Base-by-base conservation (phyloP, 2,888 invertebrate species). In the Sesia apiformis region DNA sequence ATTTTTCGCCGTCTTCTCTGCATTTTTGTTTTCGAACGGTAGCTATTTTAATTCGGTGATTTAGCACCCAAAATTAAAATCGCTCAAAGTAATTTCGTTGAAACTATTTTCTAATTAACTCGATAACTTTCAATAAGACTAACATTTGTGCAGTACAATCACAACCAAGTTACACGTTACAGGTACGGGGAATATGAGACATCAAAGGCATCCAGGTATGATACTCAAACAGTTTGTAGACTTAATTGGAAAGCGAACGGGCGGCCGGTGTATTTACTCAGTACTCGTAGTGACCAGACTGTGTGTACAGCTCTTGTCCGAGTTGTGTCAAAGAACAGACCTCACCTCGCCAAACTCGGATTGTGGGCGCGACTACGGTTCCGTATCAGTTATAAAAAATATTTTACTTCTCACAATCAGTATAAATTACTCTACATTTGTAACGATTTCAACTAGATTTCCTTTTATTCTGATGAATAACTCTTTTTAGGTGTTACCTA, bases 221-320 rank as follows among this genome's bases (percentile, higher is more conserved):
- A 73, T 81, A 81, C 65, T 72, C 76, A 83, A 78, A 81, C 81
- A 78, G 75, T 73, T 72, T 66, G 73, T 67, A 65, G 66, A 75
- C 72, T 83, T 84, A 85, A 87, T 86, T 85, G 85, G 74, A 84
- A 84, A 84, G 81, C 79, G 78, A 73, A 69, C 75, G 72, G 69
- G 69, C 70, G 74, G 64, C 58, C 66, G 66, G 66, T 67, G 72
- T 86, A 85, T 87, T 87, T 84, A 72, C 78, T 71, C 69, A 74
- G 76, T 67, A 61, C 77, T 76, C 70, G 61, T 67, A 62, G 69
- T 76, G 79, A 69, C 77, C 75, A 77, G 77, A 74, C 78, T 82
- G 78, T 84, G 70, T 82, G 71, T 69, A 64, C 66, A 67, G 76
- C 82, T 74, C 81, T 82, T 78, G 78, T 77, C 65, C 66, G 65